Evolutionary conservation across 1,140 invertebrate species (phyloP), one percentile per base, ranked within the genome.

Genomic region (Mactra quadrangularis): DNA sequence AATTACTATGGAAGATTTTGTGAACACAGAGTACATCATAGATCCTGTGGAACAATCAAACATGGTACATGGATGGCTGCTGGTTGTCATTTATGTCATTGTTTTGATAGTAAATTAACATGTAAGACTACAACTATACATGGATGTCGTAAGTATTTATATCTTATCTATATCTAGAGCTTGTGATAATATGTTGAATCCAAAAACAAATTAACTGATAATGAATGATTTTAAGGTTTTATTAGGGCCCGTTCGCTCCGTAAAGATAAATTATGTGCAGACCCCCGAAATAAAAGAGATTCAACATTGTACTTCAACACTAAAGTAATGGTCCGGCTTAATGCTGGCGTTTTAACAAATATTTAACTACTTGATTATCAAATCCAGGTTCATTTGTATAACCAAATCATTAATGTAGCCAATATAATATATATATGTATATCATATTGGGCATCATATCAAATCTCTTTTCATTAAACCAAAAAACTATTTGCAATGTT

Each of bases 61-160:
- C 83, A 84, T 60, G 83, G 83, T 19, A 64, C 60, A 7, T 74
- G 68, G 72, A 81, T 84, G 53, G 66, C 64, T 35, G 27, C 66
- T 13, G 75, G 70, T 45, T 84, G 83, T 74, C 62, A 84, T 45
- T 33, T 84, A 22, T 84, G 83, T 78, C 75, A 64, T 22, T 84
- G 83, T 35, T 71, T 72, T 31, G 83, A 84, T 22, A 76, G 83
- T 1, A 50, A 59, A 45, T 62, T 84, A 29, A 47, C 66, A 1
- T 84, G 83, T 31, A 70, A 79, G 31, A 38, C 45, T 7, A 64
- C 62, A 15, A 57, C 50, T 4, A 57, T 84, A 45, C 52, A 19
- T 25, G 70, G 70, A 27, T 84, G 83, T 52, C 31, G 83, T 84
- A 81, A 72, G 83, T 78, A n/a, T 19, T 53, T 31, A n/a, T 55